Conservation (phyloP, 2,797 vertebrate species). For the Rallus crepitans region DNA sequence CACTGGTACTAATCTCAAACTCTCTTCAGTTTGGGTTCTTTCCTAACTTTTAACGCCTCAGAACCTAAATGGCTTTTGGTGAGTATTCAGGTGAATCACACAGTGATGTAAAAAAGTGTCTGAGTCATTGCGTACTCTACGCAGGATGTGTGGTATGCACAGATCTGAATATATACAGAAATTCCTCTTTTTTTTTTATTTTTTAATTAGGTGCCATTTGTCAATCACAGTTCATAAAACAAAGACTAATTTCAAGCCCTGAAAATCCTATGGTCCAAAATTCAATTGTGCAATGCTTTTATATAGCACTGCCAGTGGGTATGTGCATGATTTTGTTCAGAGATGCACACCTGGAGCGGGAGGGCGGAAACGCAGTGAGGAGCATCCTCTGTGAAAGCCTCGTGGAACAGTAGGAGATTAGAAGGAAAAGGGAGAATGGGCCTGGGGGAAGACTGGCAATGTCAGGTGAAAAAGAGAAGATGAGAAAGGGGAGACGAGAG, state of each 20-base stretch:
- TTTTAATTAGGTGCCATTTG: not conserved
- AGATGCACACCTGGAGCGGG: accelerated
- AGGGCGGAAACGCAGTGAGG: not conserved
- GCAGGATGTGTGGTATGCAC: not conserved
- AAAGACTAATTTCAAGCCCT: not conserved
- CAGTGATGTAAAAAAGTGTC: not conserved
- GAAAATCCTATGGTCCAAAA: not conserved
- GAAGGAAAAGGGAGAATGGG: not conserved
- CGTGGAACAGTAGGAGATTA: not conserved
- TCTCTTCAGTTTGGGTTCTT: not conserved
- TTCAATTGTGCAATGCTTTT: not conserved
- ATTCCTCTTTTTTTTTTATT: not conserved
- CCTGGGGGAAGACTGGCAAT: not conserved
- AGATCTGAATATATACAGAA: not conserved
- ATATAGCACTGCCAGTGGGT: not conserved
- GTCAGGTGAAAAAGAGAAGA: not conserved
- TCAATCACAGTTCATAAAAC: not conserved
- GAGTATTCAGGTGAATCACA: not conserved
- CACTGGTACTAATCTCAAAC: not conserved
- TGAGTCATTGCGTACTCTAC: not conserved
- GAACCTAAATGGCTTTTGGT: not conserved
- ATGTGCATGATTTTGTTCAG: not conserved
- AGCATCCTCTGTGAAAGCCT: not conserved
- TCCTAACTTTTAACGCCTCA: not conserved
- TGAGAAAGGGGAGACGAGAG: not conserved